Conservation (phyloP, 1,140 invertebrate species). For the Drosophila chauvacae region DNA sequence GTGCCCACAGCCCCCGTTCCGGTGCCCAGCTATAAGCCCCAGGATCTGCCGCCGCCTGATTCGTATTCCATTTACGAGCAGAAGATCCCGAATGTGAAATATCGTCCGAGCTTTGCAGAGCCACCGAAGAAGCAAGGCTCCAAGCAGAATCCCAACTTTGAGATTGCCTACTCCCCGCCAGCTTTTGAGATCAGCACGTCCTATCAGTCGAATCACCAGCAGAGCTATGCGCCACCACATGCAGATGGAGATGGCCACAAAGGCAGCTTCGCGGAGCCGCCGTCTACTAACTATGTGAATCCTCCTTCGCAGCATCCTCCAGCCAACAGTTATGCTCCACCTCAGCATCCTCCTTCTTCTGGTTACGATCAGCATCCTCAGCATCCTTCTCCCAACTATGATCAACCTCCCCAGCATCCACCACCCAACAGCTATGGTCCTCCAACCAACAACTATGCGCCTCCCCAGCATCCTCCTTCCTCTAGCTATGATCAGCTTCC, state of each 20-base stretch:
- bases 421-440: slow-evolving; percentile 6
- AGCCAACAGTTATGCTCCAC: slow-evolving; percentile 12
- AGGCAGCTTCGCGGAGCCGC: slow-evolving; percentile 12
- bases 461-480: slow-evolving; percentile 23
- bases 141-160: slow-evolving; percentile 38
- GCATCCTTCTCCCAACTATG: slow-evolving; percentile 6
- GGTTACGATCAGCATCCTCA: slow-evolving; percentile 13
- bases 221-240: slow-evolving; percentile 43
- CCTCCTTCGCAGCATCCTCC: slow-evolving; percentile 11
- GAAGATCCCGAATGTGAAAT: slow-evolving; percentile 68
- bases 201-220: slow-evolving; percentile 44
- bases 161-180: slow-evolving; percentile 74
- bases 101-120: slow-evolving; percentile 70
- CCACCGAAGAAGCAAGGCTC: slow-evolving; percentile 48
- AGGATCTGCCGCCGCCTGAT: slow-evolving; percentile 33
- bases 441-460: slow-evolving; percentile 1
- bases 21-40: slow-evolving; percentile 30
- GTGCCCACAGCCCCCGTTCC: slow-evolving; percentile 42
- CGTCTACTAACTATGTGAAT: slow-evolving; percentile 31
- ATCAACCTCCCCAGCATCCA: slow-evolving; percentile 15
- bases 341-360: slow-evolving; percentile 28
- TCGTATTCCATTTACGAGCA: slow-evolving; percentile 72
- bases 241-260: neutral
- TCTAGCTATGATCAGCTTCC: slow-evolving; percentile 26
- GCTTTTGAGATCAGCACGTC: slow-evolving; percentile 74